Evolutionary conservation across 2,113 vertebrate genomes (phyloP), one percentile per base, ranked within the genome.

Genomic region (Elgaria multicarinata): DNA sequence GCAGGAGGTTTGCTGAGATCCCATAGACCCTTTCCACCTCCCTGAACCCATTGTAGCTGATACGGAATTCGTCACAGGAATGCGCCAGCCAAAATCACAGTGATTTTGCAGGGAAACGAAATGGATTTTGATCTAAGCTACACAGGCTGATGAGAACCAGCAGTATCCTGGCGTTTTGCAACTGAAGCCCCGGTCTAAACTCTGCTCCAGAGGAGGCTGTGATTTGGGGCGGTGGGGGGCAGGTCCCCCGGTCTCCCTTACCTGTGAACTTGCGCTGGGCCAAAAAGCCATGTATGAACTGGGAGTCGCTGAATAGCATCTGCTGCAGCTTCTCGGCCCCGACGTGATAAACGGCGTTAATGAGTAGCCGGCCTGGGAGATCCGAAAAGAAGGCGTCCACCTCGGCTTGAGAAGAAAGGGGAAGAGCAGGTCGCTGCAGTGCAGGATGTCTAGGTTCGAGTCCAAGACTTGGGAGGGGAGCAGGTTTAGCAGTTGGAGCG

Each of bases 231-330:
- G 7, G 76, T 2, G 7, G 28, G 3, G 44, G n/a, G n/a, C n/a
- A n/a, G 4, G 10, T 55, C 14, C 74, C 44, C 71, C 0, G 0
- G 4, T n/a, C 20, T 36, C 44, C 33, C 95, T 94, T 81, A 98
- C 98, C 98, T 58, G 98, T 98, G 95, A 98, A 98, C 91, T 98
- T 98, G 87, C 98, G 95, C 94, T 98, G 97, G 85, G 97, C 96
- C 93, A 98, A 97, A 83, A 98, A 98, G 91, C 98, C 97, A 90
- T 97, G 98, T 69, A 98, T 96, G 94, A 98, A 98, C 75, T 98
- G 95, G 0, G 98, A 98, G 95, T 99, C 98, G 0, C 96, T 96
- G 86, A 98, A 98, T 13, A 99, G 97, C 94, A 98, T 97, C 93
- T 98, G 98, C 74, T 98, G 97, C 71, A 98, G 97, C 83, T 97